These are phyloP conservation scores for Cavia porcellus DNA, from an alignment of 2,113 vertebrate species.

Conservation along the genomic window DNA sequence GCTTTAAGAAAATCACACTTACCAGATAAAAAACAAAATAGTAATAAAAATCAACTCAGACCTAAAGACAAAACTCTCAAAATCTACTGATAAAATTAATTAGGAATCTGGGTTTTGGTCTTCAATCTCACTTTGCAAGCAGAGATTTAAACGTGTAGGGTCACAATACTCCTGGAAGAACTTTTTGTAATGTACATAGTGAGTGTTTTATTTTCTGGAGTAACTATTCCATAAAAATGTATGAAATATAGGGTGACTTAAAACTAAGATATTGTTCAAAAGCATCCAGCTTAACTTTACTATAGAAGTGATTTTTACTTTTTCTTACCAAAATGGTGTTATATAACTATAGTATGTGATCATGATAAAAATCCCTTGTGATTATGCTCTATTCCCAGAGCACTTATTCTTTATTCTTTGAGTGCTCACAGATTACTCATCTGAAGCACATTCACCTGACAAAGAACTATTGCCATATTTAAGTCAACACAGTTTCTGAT, in stretches of 20 bases:
- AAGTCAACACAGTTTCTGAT: not conserved
- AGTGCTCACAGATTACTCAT: not conserved
- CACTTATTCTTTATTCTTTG: not conserved
- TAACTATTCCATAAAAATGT: not conserved
- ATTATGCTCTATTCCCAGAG: not conserved
- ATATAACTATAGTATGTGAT: not conserved
- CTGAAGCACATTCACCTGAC: not conserved
- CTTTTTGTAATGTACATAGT: not conserved
- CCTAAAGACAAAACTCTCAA: not conserved
- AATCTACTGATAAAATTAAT: not conserved
- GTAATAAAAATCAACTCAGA: not conserved
- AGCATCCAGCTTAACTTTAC: not conserved
- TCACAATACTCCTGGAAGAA: not conserved
- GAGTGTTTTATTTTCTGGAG: not conserved
- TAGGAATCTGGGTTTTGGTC: not conserved
- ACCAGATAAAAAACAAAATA: not conserved
- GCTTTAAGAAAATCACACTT: not conserved
- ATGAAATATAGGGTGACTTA: not conserved
- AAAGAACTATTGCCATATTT: not conserved
- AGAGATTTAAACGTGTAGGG: not conserved
- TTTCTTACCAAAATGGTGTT: not conserved
- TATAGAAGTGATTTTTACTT: not conserved
- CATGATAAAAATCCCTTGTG: not conserved
- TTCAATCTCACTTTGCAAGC: not conserved
- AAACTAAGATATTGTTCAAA: not conserved